Conservation (phyloP, 2,797 vertebrate genomes). For the Tangara arthus region DNA sequence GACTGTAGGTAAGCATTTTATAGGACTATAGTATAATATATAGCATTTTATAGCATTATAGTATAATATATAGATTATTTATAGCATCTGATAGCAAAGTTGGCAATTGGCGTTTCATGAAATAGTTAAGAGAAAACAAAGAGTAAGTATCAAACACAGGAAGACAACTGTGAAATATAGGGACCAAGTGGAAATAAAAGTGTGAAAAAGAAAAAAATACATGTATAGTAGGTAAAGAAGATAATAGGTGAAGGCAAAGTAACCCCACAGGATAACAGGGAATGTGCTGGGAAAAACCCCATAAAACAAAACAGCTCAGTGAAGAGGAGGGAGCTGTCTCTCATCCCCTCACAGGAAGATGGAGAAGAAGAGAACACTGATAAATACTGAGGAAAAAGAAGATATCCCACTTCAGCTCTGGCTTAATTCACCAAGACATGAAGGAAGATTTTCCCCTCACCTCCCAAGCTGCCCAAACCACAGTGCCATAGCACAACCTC, state of each 20-base stretch:
- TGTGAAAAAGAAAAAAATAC: not conserved
- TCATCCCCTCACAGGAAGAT: not conserved
- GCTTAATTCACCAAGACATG: not conserved
- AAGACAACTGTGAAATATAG: not conserved
- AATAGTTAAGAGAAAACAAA: not conserved
- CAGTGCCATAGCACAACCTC: rapidly evolving
- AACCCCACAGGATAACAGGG: not conserved
- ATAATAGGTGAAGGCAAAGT: not conserved
- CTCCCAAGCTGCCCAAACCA: too few relatives aligned
- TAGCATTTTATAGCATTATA: not conserved
- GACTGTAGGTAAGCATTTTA: not conserved
- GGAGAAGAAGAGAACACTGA: not conserved
- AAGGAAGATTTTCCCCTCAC: not conserved
- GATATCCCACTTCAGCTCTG: not conserved
- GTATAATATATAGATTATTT: not conserved
- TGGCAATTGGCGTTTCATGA: not conserved
- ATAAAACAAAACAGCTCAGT: not conserved
- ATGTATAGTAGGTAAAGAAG: rapidly evolving
- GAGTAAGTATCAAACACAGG: not conserved
- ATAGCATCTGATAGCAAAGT: not conserved
- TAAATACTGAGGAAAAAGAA: not conserved
- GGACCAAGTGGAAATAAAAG: not conserved
- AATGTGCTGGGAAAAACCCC: not conserved
- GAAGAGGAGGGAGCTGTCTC: not conserved
- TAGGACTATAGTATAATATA: too few relatives aligned